These are phyloP conservation scores for Sebastes iracundus DNA, from an alignment of 2,797 vertebrate genomes.

Conservation along the genomic window DNA sequence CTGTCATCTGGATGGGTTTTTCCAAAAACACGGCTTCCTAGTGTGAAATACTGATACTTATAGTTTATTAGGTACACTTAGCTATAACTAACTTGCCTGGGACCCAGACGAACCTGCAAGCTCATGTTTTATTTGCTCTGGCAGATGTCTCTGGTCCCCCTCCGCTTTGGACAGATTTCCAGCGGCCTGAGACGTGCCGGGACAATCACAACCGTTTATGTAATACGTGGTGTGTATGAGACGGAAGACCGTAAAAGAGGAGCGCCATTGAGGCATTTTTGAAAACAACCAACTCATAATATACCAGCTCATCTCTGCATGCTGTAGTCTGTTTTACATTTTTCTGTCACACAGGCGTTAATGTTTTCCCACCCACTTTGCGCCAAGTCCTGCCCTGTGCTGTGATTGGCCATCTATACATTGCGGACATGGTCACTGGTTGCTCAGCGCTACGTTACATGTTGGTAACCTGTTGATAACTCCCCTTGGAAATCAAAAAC, in stretches of 20 bases:
- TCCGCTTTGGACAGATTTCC: neutral
- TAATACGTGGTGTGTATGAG: neutral
- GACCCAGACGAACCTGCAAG: neutral
- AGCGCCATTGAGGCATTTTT: neutral
- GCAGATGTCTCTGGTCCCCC: neutral
- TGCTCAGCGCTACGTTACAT: neutral
- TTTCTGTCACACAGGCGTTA: neutral
- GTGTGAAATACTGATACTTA: neutral
- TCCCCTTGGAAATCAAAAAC: no score
- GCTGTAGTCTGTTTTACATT: neutral
- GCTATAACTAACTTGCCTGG: neutral
- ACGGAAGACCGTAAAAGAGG: neutral
- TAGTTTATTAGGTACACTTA: neutral
- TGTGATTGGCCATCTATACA: neutral
- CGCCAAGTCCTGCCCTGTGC: neutral
- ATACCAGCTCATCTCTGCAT: neutral
- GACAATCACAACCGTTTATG: neutral
- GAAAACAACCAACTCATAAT: neutral
- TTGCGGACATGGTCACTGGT: neutral
- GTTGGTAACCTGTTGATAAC: neutral
- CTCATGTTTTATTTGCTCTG: neutral
- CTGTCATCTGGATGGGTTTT: constrained; percentile 18
- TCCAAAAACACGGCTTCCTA: neutral
- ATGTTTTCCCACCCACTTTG: neutral
- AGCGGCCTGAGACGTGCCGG: neutral